A percentile compares a stretch with the other conserved stretches of the same genome.
These are phyloP conservation scores for Porites australiensis DNA, from an alignment of 64 coral and sea anemone species.

Conservation along the genomic window DNA sequence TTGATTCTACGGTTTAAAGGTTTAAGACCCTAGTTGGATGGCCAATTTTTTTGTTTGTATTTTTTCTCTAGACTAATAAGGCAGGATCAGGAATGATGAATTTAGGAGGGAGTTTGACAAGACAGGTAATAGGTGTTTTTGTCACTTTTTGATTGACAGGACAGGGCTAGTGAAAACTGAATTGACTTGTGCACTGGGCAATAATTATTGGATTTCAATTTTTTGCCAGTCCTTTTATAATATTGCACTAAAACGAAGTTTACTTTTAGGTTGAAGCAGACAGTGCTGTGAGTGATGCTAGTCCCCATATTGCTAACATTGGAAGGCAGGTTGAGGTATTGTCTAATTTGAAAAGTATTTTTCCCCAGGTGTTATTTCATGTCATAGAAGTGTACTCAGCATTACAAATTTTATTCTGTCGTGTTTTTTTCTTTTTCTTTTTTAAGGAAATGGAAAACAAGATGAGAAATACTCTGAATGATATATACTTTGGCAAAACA, in stretches of 20 bases:
- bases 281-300: slow-evolving; percentile 81
- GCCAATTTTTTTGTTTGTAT: neutral
- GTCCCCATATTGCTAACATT: slow-evolving; percentile 98
- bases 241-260: neutral
- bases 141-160: no score
- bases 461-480: slow-evolving; percentile 99
- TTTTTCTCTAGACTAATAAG: slow-evolving; percentile 83
- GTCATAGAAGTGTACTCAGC: neutral
- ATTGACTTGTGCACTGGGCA: no score
- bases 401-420: neutral
- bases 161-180: no score
- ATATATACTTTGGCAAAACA: slow-evolving; percentile 99
- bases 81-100: slow-evolving; percentile 98
- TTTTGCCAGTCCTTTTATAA: no score
- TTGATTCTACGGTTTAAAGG: no score
- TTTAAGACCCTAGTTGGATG: no score
- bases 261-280: slow-evolving; percentile 84
- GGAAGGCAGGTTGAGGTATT: slow-evolving; percentile 96
- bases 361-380: neutral
- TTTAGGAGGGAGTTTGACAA: slow-evolving; percentile 97
- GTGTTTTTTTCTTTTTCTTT: neutral
- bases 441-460: slow-evolving; percentile 99
- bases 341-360: neutral
- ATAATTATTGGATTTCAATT: no score
- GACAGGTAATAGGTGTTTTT: slow-evolving; percentile 68